Evolutionary conservation across 2,113 vertebrate genomes (phyloP).

Genomic region (Dendropsophus ebraccatus): DNA sequence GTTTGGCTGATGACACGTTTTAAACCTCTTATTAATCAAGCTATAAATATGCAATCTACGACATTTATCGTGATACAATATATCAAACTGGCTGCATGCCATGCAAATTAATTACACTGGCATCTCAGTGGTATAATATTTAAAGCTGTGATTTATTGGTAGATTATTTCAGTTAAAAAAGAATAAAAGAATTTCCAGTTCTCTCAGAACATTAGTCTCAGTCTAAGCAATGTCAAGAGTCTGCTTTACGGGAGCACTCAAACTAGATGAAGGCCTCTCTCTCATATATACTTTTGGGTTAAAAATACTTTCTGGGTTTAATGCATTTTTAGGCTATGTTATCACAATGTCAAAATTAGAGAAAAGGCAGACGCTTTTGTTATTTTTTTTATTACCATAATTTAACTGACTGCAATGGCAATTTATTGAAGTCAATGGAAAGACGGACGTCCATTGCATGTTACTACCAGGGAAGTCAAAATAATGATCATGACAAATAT

Average conservation of each 20-base stretch:
- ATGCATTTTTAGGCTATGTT: too few species aligned
- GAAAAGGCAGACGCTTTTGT: too few species aligned
- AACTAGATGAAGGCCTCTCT: too few species aligned
- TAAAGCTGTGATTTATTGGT: slow-evolving; percentile 37
- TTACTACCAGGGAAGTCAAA: too few species aligned
- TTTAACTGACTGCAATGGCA: too few species aligned
- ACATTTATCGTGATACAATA: slow-evolving; percentile 74
- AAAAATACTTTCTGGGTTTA: too few species aligned
- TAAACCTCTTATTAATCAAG: slow-evolving; percentile 73
- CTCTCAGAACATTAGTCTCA: not conserved
- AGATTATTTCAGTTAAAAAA: slow-evolving; percentile 23
- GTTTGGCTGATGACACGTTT: slow-evolving; percentile 71
- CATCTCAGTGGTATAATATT: slow-evolving; percentile 15
- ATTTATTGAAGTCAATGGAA: too few species aligned
- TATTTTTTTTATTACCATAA: too few species aligned
- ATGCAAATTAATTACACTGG: slow-evolving; percentile 35
- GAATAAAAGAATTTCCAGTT: not conserved
- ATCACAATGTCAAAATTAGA: too few species aligned
- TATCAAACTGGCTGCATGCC: slow-evolving; percentile 67
- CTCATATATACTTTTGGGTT: not conserved
- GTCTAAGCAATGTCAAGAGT: not conserved
- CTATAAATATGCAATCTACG: slow-evolving; percentile 79
- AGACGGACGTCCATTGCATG: too few species aligned
- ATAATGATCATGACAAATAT: too few species aligned
- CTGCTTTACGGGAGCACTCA: not conserved